Percentiles rank a stretch among this genome's conserved stretches.
These are phyloP conservation scores for Cylindroiulus punctatus DNA, from an alignment of 2,888 invertebrate species.

Conservation along the genomic window DNA sequence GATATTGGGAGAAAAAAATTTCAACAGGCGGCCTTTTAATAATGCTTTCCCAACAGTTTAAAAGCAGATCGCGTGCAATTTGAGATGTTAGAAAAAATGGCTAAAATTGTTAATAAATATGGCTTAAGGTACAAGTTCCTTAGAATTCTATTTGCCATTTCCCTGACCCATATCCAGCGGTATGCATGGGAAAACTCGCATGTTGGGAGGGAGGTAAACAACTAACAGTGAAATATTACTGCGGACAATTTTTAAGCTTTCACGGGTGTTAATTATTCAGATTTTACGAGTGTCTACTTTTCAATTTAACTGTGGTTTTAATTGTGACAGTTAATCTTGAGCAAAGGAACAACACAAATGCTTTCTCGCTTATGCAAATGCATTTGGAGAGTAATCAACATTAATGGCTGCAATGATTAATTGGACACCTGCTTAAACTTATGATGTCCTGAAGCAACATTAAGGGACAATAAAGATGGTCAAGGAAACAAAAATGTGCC, in stretches of 20 bases:
- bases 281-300: not conserved
- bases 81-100: not conserved
- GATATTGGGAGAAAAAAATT: not conserved
- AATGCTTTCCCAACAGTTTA: not conserved
- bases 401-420: not conserved
- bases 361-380: not conserved
- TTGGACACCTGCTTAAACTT: not conserved
- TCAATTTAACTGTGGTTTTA: not conserved
- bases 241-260: not conserved
- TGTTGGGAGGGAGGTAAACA: not conserved
- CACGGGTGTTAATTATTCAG: not conserved
- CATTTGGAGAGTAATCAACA: not conserved
- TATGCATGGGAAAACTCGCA: not conserved
- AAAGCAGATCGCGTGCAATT: conserved; percentile 43
- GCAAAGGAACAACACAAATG: not conserved
- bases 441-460: too few relatives aligned
- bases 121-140: not conserved
- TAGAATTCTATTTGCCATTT: not conserved
- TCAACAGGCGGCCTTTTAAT: conserved; percentile 12
- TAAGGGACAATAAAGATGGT: too few relatives aligned
- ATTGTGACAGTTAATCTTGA: not conserved
- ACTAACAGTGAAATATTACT: not conserved
- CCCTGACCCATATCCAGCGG: conserved; percentile 15
- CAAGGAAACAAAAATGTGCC: too few relatives aligned
- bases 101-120: not conserved